These are phyloP conservation scores for Cranoglanis bouderius DNA, from an alignment of 2,113 vertebrate genomes.

Conservation along the genomic window DNA sequence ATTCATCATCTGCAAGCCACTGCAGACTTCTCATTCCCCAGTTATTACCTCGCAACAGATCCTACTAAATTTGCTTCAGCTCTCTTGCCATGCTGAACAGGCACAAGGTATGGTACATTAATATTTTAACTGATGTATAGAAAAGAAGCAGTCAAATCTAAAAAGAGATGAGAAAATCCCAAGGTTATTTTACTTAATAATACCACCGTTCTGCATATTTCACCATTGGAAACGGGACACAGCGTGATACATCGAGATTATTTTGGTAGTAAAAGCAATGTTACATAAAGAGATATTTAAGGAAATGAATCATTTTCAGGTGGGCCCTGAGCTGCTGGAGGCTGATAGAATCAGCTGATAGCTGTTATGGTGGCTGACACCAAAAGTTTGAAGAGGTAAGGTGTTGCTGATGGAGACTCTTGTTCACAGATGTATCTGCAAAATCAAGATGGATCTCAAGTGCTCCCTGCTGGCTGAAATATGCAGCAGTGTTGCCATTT, in stretches of 20 bases:
- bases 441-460: constrained; percentile 46
- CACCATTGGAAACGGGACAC: neutral
- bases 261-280: neutral
- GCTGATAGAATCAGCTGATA: constrained; percentile 8
- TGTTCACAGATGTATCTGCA: neutral
- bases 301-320: neutral
- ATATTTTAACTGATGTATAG: neutral
- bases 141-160: neutral
- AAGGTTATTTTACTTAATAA: neutral
- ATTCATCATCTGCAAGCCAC: constrained; percentile 13
- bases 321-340: neutral
- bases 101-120: constrained; percentile 6
- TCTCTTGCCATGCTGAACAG: constrained; percentile 11
- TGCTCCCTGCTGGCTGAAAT: constrained; percentile 61
- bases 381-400: constrained; percentile 16
- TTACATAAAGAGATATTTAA: constrained; percentile 21
- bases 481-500: neutral
- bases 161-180: neutral
- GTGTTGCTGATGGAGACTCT: constrained; percentile 4
- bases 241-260: neutral
- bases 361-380: neutral
- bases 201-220: neutral
- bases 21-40: constrained; percentile 16
- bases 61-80: constrained; percentile 14
- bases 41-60: constrained; percentile 29